phyloP scores from a whole-genome alignment of 2,113 vertebrate genomes.

The Phylloscopus trochilus region DNA sequence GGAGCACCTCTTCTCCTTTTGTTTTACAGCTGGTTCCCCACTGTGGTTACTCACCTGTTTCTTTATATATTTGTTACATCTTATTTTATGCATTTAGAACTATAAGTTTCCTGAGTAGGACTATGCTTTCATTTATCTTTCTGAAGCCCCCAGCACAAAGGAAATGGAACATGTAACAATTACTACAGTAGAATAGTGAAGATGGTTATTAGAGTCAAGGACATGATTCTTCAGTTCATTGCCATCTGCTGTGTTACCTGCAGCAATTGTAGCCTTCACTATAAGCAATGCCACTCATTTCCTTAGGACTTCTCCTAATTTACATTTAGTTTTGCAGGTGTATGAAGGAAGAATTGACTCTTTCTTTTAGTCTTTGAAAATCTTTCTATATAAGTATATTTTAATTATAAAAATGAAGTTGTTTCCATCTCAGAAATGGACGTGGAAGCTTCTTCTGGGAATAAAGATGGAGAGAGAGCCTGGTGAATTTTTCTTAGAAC shows the following conservation, averaged over 20 bases:
- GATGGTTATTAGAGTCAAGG: neutral
- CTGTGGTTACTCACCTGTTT: neutral
- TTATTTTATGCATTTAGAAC: neutral
- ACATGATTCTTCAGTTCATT: neutral
- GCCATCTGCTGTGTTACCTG: fast-evolving
- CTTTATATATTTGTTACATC: neutral
- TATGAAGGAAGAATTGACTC: neutral
- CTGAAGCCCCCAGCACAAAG: neutral
- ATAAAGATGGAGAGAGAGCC: neutral
- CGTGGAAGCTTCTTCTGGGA: neutral
- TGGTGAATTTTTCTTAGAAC: neutral
- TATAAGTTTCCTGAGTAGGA: neutral
- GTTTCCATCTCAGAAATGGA: neutral
- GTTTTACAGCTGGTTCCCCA: neutral
- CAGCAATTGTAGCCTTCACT: neutral
- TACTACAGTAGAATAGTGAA: neutral
- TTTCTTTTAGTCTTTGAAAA: neutral
- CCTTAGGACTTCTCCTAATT: neutral
- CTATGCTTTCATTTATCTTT: neutral
- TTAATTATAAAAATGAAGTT: neutral
- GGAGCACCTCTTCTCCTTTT: neutral
- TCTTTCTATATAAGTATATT: neutral
- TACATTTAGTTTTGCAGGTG: neutral
- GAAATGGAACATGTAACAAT: neutral
- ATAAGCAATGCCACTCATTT: neutral